phyloP scores from a whole-genome alignment of 2,888 invertebrate species.

The Coenonympha glycerion region DNA sequence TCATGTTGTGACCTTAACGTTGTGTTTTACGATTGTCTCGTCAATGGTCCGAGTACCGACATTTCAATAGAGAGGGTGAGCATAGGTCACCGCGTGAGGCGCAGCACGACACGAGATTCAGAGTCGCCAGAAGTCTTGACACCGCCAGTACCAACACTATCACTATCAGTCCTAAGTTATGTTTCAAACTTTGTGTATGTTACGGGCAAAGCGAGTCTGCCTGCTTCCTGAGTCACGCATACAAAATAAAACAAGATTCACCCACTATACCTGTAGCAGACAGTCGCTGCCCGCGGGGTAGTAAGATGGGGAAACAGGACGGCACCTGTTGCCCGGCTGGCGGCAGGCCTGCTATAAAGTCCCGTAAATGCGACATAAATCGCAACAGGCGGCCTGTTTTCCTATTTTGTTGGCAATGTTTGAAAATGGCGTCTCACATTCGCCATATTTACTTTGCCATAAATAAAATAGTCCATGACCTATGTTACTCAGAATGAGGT shows the following conservation, averaged over 20 bases:
- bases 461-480: no score
- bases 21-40: slow-evolving; percentile 75
- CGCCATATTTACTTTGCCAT: no score
- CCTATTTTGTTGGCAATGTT: no score
- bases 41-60: slow-evolving; percentile 69
- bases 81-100: slow-evolving; percentile 65
- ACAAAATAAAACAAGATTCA: not conserved
- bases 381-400: no score
- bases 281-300: no score
- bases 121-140: slow-evolving; percentile 38
- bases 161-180: slow-evolving; percentile 15
- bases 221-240: not conserved
- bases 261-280: no score
- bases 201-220: not conserved
- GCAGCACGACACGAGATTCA: slow-evolving; percentile 55
- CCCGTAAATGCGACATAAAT: no score
- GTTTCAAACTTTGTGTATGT: slow-evolving; percentile 6
- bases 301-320: no score
- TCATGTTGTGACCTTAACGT: slow-evolving; percentile 75
- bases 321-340: no score
- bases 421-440: no score
- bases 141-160: slow-evolving; percentile 20
- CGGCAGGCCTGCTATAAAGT: no score
- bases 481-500: no score
- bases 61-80: slow-evolving; percentile 74